Evolutionary conservation across 1,140 invertebrate species (phyloP), one percentile per base, ranked within the genome.

Genomic region (Bathynomus jamesi): DNA sequence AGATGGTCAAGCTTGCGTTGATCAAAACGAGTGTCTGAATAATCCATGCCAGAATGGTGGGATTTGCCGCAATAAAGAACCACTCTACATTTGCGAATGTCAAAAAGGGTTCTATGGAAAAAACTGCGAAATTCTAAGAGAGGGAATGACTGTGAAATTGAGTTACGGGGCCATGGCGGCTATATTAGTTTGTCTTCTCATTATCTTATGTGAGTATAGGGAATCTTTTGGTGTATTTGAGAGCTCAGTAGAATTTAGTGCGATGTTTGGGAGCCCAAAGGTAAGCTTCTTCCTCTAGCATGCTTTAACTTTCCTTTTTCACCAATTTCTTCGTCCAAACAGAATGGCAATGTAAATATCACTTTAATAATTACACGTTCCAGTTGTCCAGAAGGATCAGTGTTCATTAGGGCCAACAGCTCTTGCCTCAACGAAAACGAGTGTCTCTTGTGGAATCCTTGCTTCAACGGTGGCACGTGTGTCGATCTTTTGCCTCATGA

Each of bases 11-110:
- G 89, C 91, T 79, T 96, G 94, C 82, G 90, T 89, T 83, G 94
- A 96, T 84, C 93, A 93, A 82, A 93, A 96, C 83, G 94, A 96
- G 81, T 96, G 94, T 82, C 87, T 94, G 79, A 92, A 94, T 81
- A 87, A 91, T 81, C 94, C 94, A 72, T 96, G 94, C 81, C 85
- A 93, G 74, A 95, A 96, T 82, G 93, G 92, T 61, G 93, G 92
- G 69, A 88, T 89, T 64, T 95, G 93, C 81, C 88, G 92, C 78
- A 95, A 95, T 83, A 87, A 93, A 78, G 92, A 95, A 83, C 92
- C 92, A 70, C 85, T 88, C 72, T 92, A 91, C 79, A 88, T 87
- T 77, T 95, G 91, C 83, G 89, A 89, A 70, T 96, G 96, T 81
- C 90, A 90, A 4, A 89, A 91, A 72, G 93, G 94, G 53, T 99